Base-by-base conservation (phyloP, 2,797 vertebrate genomes). In the Notolabrus celidotus region DNA sequence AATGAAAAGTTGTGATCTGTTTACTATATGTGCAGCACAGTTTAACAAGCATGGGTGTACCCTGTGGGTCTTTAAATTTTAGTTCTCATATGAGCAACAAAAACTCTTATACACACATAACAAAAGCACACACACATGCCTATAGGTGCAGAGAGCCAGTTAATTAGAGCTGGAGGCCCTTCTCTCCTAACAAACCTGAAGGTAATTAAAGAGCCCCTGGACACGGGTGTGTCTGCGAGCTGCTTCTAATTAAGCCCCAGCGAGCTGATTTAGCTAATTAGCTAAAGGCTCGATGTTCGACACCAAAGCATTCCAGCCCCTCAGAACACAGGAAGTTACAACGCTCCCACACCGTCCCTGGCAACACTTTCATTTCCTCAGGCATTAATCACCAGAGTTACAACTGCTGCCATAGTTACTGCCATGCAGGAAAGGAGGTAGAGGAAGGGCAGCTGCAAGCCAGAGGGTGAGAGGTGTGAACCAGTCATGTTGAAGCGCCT, bases 251-350 rank as follows among this genome's bases (percentile, higher is more conserved):
- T 94, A 94, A 94, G 87, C 94, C 93, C 93, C 87, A 86, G 92
- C 66, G 92, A 91, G 89, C 88, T 92, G 90, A 93, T 93, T 92
- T 93, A 90, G 90, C 90, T 93, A 92, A 95, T 94, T 93, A 93
- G 85, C 92, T 92, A 89, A 93, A 81, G 85, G 86, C 84, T 84
- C 56, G 62, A 74, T 78, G 89, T 90, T 64, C 83, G 79, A 92
- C 85, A 86, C 87, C 84, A 87, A 93, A 89, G 89, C 88, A 81
- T 88, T 92, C 79, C 84, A 79, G 73, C 69, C 78, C 83, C 38
- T 67, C 54, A 72, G 88, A 92, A 91, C 88, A 81, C 71, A 84
- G 82, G 84, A 92, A 85, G 87, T 89, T 84, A 81, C 82, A 68
- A 62, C 56, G 79, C 83, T 79, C 91, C 79, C 53, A 83, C 84